Evolutionary conservation across 2,888 invertebrate genomes (phyloP), one percentile per base, ranked within the genome.

Genomic region (Fragum sueziense): DNA sequence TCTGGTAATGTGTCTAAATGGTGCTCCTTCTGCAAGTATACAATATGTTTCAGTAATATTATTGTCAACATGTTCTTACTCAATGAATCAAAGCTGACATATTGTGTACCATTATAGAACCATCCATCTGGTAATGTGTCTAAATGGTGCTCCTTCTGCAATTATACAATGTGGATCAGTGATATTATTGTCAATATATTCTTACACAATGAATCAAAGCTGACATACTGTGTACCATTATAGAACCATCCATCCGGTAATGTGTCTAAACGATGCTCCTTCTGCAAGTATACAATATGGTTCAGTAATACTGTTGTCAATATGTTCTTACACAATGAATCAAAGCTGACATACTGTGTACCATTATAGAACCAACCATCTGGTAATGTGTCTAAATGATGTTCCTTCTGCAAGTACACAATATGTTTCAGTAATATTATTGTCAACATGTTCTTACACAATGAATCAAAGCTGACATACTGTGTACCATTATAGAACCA

Each of bases 321-420:
- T n/a, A n/a, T n/a, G n/a, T n/a, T n/a, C n/a, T n/a, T n/a, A n/a
- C n/a, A n/a, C n/a, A n/a, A n/a, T n/a, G n/a, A n/a, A n/a, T 85
- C 86, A 88, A 93, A 88, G 77, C 90, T 90, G 75, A 93, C 89
- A 86, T 88, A 93, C 84, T 90, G 91, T 25, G 88, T 88, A 29
- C 93, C 93, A 84, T 92, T 93, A 85, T 92, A 93, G 86, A 92
- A 93, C 93, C 93, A 93, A 17, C 93, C 93, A 7, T 90, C 89
- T 9, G 93, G 93, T 11, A 93, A 85, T 0, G 86, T 67, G 14
- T 91, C 91, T 41, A 91, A 85, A 73, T 90, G 91, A 68, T 88
- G 89, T 25, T 87, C 78, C 27, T 84, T 84, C 91, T 91, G 84
- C 11, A 88, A 86, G n/a, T n/a, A n/a, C n/a, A n/a, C n/a, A n/a